Evolutionary conservation across 2,797 vertebrate genomes (phyloP), one percentile per base, ranked within the genome.

Genomic region (Ambastaia sidthimunki): DNA sequence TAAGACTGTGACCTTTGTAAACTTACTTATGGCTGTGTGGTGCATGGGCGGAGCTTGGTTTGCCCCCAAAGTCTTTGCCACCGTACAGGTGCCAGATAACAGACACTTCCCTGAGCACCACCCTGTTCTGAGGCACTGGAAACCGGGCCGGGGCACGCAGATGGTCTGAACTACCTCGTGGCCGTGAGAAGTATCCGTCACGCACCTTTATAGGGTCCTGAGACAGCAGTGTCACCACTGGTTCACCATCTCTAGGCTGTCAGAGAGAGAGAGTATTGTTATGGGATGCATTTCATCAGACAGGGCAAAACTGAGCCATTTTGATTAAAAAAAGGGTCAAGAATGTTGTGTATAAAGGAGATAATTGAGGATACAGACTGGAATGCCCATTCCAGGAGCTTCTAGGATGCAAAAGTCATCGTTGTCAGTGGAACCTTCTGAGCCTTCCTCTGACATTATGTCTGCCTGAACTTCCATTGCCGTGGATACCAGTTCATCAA

Each of bases 371-470:
- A 16, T 3, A 72, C 95, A 88, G 82, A 98, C 96, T 78, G 94
- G 94, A 71, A 98, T 96, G 71, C 96, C 96, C 81, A 97, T 95
- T 86, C 96, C 96, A 0, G 96, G 96, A 52, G 96, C 96, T n/a
- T 97, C 96, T 37, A 98, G 89, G 87, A 98, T 98, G 82, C 96
- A 98, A 86, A 98, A 98, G 87, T 97, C 96, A 0, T 97, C 96
- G 0, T 96, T 96, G 88, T 97, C 96, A 0, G 94, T 93, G 71
- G 95, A 95, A 55, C 93, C 93, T 85, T 96, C 86, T 0, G 94
- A 94, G 50, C 87, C 93, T 44, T 92, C 92, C 0, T 96, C 94
- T 4, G 91, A 93, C 66, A 91, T 88, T 86, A 92, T 86, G 10
- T 94, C 94, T 3, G 88, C 89, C 37, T 91, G 89, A 4, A 90